A percentile compares a stretch with the other conserved stretches of the same genome.
Conservation (phyloP, 2,113 vertebrate species). For the Cisticola juncidis region DNA sequence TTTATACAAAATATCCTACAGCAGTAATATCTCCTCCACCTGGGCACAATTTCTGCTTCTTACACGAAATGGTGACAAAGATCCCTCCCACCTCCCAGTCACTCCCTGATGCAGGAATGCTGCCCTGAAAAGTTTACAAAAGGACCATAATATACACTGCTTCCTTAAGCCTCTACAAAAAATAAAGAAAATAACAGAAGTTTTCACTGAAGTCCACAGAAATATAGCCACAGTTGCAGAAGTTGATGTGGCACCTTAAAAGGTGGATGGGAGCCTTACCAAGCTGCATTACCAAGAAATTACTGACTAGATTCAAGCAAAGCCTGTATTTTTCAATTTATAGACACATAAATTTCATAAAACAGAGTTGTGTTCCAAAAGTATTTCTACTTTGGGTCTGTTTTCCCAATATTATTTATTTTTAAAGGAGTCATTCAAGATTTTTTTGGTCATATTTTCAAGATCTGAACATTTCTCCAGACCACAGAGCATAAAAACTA, state of each 20-base stretch:
- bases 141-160: background rate
- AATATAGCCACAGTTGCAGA: background rate
- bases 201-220: background rate
- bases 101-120: background rate
- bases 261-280: background rate
- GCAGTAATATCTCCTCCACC: background rate
- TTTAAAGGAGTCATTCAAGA: background rate
- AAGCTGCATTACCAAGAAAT: background rate
- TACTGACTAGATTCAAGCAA: background rate
- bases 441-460: background rate
- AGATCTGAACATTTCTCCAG: background rate
- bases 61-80: background rate
- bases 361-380: background rate
- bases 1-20: background rate
- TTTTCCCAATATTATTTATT: background rate
- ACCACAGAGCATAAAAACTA: background rate
- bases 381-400: background rate
- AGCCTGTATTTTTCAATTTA: conserved; percentile 8
- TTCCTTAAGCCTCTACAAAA: background rate
- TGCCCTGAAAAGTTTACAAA: background rate
- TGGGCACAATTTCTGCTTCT: background rate
- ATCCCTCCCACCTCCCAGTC: background rate
- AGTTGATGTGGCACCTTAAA: background rate
- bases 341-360: background rate
- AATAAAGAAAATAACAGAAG: background rate